phyloP scores from a whole-genome alignment of 2,113 vertebrate species.

The Prolemur simus region DNA sequence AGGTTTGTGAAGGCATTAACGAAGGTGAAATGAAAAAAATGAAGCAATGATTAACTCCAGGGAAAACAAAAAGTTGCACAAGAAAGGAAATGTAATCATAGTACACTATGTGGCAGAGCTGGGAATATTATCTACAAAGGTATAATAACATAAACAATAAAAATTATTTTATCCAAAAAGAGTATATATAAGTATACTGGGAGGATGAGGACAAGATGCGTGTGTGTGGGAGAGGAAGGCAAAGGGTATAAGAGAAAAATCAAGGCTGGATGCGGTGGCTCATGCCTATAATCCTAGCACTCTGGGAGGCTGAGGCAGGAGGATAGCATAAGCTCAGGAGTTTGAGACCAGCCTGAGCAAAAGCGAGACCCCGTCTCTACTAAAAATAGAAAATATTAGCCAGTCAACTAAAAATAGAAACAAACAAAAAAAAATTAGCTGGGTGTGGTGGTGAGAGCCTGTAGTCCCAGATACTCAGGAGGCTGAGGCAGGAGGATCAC shows the following conservation, averaged over 20 bases:
- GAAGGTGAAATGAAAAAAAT: background rate
- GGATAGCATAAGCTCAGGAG: too few relatives aligned
- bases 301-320: too few relatives aligned
- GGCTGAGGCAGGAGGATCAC: too few relatives aligned
- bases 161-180: background rate
- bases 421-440: too few relatives aligned
- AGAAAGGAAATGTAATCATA: background rate
- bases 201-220: background rate
- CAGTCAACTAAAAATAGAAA: too few relatives aligned
- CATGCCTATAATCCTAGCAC: too few relatives aligned
- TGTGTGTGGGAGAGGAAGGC: background rate
- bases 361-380: too few relatives aligned
- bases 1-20: background rate
- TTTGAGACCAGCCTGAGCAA: too few relatives aligned
- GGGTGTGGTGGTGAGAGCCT: too few relatives aligned
- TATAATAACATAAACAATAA: background rate
- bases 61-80: slow-evolving; percentile 23
- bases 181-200: background rate
- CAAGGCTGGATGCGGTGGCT: too few relatives aligned
- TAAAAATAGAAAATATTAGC: too few relatives aligned
- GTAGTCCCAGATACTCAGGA: too few relatives aligned
- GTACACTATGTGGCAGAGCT: background rate
- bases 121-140: background rate
- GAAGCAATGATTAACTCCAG: slow-evolving; percentile 37
- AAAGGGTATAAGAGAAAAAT: background rate